Evolutionary conservation across 53 echinoderm and acorn worm species (phyloP).

Genomic region (Zoroaster sp.): DNA sequence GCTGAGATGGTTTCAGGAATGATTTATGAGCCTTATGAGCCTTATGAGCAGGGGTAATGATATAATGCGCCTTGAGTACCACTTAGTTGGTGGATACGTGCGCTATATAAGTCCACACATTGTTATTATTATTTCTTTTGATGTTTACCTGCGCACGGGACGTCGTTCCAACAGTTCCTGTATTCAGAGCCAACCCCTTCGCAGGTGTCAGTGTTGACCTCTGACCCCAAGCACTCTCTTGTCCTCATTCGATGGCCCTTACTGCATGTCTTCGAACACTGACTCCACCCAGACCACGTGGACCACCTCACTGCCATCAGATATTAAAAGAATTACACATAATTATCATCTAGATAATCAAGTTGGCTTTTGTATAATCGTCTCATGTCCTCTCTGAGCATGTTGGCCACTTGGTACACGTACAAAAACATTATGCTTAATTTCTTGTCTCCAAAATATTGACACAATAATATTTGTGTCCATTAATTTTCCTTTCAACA

Average conservation of each 20-base stretch:
- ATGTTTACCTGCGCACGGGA: constrained; percentile 3
- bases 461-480: no score
- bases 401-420: no score
- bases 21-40: no score
- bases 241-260: not conserved
- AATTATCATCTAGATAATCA: not conserved
- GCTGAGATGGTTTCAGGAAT: no score
- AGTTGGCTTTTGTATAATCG: not conserved
- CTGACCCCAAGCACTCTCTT: not conserved
- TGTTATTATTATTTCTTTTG: no score
- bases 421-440: no score
- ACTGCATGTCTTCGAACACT: constrained; percentile 47
- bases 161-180: constrained; percentile 21
- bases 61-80: no score
- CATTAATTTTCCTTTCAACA: no score
- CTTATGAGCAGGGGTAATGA: no score
- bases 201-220: not conserved
- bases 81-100: no score
- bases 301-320: constrained; percentile 34
- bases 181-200: not conserved
- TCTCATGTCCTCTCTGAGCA: not conserved
- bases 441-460: no score
- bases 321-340: not conserved
- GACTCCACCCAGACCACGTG: not conserved
- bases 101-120: no score